A percentile compares a stretch with the other conserved stretches of the same genome.
These are phyloP conservation scores for Myotis planiceps DNA, from an alignment of 2,797 vertebrate species.

Conservation along the genomic window DNA sequence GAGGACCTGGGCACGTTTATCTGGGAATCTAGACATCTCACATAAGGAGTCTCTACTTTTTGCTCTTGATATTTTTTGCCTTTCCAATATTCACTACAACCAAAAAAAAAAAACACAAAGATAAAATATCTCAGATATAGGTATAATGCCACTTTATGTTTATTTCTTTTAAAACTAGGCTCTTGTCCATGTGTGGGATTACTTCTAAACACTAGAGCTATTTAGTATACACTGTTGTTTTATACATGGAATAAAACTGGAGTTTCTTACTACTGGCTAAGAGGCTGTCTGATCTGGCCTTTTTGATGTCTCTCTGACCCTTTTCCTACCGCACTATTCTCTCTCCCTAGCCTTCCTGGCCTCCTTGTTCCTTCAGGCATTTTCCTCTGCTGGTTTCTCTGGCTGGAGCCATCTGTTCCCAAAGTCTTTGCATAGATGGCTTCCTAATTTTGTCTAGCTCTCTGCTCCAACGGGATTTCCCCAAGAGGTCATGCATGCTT, in stretches of 20 bases:
- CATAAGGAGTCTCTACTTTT: neutral
- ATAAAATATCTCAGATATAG: neutral
- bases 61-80: neutral
- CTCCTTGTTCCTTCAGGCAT: neutral
- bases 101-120: neutral
- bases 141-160: neutral
- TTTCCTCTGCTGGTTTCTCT: neutral
- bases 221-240: neutral
- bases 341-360: neutral
- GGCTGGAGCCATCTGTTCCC: neutral
- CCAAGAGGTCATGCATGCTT: neutral
- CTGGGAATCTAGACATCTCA: neutral
- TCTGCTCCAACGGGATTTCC: neutral
- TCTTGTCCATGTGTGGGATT: neutral
- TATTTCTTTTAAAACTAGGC: constrained; percentile 20
- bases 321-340: neutral
- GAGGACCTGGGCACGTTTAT: neutral
- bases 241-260: neutral
- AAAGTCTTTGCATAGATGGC: neutral
- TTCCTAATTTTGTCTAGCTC: neutral
- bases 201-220: neutral
- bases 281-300: neutral
- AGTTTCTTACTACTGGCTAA: neutral
- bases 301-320: neutral
- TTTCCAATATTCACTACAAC: neutral